Percentiles rank a stretch among this genome's conserved stretches.
Evolutionary conservation across 2,113 vertebrate species (phyloP).

Genomic region (Glaucomys volans): DNA sequence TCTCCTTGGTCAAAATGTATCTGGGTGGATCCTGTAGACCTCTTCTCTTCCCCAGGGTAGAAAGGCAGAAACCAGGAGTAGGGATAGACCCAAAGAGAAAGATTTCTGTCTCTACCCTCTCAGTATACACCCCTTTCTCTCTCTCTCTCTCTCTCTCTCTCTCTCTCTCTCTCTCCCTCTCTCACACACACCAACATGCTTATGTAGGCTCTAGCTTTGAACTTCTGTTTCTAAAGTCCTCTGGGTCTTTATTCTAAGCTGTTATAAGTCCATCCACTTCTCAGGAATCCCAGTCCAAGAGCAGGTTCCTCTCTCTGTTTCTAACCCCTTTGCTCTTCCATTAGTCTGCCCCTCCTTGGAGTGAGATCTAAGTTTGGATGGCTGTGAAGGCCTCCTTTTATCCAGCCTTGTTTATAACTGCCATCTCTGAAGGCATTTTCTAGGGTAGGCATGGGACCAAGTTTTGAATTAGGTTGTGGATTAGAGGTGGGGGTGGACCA

Average conservation of each 20-base stretch:
- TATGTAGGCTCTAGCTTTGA: background rate
- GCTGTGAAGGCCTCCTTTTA: background rate
- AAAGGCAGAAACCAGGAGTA: background rate
- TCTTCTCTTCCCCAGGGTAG: background rate
- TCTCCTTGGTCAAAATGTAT: background rate
- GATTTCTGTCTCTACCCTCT: background rate
- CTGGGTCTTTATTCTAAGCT: background rate
- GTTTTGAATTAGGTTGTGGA: background rate
- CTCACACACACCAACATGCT: background rate
- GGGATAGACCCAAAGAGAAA: background rate
- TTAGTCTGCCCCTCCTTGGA: background rate
- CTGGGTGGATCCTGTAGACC: background rate
- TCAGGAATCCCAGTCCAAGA: background rate
- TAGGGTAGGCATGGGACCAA: background rate
- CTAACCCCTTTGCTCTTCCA: background rate
- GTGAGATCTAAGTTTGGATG: background rate
- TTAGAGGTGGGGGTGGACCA: background rate
- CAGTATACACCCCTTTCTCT: background rate
- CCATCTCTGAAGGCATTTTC: background rate
- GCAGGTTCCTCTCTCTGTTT: background rate
- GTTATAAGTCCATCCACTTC: background rate
- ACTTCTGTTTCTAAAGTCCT: background rate
- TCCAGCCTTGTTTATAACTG: background rate
- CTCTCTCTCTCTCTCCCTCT: background rate
- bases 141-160: background rate